A percentile compares a stretch with the other conserved stretches of the same genome.
Evolutionary conservation across 1,140 invertebrate species (phyloP).

Genomic region (Diachasmimorpha longicaudata): DNA sequence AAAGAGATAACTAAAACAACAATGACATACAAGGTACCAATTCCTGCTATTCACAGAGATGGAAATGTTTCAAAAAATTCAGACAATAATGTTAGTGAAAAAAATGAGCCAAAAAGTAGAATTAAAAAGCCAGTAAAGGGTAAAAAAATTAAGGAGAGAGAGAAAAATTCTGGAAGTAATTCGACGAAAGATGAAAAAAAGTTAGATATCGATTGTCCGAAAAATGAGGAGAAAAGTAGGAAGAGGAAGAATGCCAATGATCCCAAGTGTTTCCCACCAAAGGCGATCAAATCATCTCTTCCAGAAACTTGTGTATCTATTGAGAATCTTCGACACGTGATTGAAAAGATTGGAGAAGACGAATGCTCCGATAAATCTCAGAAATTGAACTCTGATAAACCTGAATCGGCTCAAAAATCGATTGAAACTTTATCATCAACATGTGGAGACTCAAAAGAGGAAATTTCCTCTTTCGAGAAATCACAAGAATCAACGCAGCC

Average conservation of each 20-base stretch:
- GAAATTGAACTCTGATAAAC: constrained; percentile 33
- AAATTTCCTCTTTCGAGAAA: neutral
- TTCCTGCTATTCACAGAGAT: constrained; percentile 67
- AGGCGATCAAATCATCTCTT: constrained; percentile 31
- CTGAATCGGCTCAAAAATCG: constrained; percentile 12
- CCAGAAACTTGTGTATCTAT: constrained; percentile 52
- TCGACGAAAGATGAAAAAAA: constrained; percentile 17
- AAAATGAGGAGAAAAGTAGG: constrained; percentile 12
- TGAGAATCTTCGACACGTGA: constrained; percentile 48
- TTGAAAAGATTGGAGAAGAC: constrained; percentile 49
- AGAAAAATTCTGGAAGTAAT: constrained; percentile 16
- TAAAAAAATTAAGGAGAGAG: constrained; percentile 28
- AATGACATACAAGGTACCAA: constrained; percentile 75
- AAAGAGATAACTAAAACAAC: constrained; percentile 67
- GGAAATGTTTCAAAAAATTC: constrained; percentile 28
- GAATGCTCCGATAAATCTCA: constrained; percentile 31
- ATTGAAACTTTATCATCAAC: neutral
- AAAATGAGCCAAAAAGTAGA: constrained; percentile 34
- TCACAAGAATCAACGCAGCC: neutral
- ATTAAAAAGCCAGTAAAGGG: constrained; percentile 24
- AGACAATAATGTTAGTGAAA: constrained; percentile 27
- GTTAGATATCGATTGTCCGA: neutral
- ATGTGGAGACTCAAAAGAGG: neutral
- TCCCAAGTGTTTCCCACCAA: constrained; percentile 13
- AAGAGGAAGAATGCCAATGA: constrained; percentile 30